Base-by-base conservation (phyloP, 2,888 invertebrate species). In the Willowsia nigromaculata region DNA sequence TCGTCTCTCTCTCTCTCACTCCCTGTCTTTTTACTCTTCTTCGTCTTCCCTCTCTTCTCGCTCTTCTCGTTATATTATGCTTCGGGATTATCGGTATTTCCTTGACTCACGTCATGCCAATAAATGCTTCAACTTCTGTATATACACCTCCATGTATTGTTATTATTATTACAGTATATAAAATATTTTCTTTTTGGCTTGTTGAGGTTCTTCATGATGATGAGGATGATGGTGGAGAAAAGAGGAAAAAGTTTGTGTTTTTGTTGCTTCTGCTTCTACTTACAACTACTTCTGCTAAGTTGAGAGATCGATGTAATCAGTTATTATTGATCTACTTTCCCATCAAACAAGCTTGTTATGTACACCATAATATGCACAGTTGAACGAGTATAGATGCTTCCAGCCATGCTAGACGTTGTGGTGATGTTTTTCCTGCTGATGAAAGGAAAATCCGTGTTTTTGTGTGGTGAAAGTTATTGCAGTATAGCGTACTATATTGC, bases 301-400 rank as follows among this genome's bases (percentile, higher is more conserved):
- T 27, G 81, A 59, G 56, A 84, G 85, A 85, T 85, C 85, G 85
- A 85, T 85, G 85, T 86, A 86, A 86, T 86, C 85, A 86, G 85
- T 78, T 86, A 86, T 43, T 71, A 71, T 86, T 86, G 85, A 86
- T 86, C 80, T 86, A 74, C 37, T 71, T 71, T 56, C 11, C n/a
- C 30, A 7, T 0, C 37, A 9, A 18, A 53, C n/a, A 53, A 25
- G 2, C 22, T 22, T 56, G 56, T 56, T 18, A 56, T 56, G 11
- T 22, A 25, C 43, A 62, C 9, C 43, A 62, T 53, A 81, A 40
- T 53, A 50, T 50, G 9, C 53, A 53, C 53, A 22, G 3, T 37
- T 30, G 18, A 37, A 65, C n/a, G 33, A 65, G 59, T 27, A 78
- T 50, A 30, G 27, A 13, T 43, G 81, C 62, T 62, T 22, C 43